Conservation (phyloP, 1,140 invertebrate species). For the Hetaerina americana region DNA sequence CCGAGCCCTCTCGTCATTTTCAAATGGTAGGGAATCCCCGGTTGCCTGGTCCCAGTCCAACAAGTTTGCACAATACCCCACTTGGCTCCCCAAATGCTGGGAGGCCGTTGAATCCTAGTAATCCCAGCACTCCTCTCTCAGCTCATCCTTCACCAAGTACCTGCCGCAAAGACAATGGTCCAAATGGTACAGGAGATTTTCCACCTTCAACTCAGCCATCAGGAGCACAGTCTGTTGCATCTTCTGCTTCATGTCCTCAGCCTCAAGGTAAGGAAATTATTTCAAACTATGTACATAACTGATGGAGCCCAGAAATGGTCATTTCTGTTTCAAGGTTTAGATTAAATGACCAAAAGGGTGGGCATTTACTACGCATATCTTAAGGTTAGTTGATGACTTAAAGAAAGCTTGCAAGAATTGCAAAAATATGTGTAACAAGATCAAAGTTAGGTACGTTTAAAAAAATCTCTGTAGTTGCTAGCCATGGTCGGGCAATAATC, state of each 20-base stretch:
- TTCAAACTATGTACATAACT: not conserved
- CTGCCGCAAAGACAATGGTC: constrained; percentile 28
- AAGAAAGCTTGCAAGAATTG: no score
- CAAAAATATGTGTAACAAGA: no score
- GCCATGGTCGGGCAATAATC: no score
- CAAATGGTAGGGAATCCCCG: not conserved
- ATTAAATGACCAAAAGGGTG: no score
- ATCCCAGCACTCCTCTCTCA: constrained; percentile 52
- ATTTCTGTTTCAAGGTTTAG: no score
- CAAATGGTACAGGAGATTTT: constrained; percentile 19
- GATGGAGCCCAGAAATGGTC: no score
- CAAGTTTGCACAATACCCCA: constrained; percentile 28
- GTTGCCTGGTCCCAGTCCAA: constrained; percentile 46
- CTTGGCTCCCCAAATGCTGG: constrained; percentile 37
- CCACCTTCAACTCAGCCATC: constrained; percentile 19
- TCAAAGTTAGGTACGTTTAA: no score
- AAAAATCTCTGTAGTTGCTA: no score
- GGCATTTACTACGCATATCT: no score
- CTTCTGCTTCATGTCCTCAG: constrained; percentile 30
- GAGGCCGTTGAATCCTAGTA: constrained; percentile 43
- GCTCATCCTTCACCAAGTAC: constrained; percentile 25
- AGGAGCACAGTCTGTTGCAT: constrained; percentile 20
- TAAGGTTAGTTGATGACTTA: no score
- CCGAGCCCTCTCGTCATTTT: constrained; percentile 36
- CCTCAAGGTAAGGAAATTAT: constrained; percentile 25